A percentile compares a stretch with the other conserved stretches of the same genome.
Conservation (phyloP, 1,140 invertebrate genomes). For the Nilaparvata lugens region DNA sequence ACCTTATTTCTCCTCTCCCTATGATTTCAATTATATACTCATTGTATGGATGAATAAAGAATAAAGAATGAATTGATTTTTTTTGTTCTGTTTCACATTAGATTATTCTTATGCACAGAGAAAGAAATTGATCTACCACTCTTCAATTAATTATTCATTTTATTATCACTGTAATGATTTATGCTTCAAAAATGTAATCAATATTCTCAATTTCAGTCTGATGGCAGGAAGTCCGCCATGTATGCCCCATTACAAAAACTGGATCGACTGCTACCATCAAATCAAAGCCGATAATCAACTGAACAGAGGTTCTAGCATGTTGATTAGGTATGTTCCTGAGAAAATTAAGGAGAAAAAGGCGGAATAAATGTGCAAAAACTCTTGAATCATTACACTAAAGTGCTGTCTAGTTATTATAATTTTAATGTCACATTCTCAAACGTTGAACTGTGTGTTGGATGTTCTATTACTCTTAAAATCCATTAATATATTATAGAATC, state of each 20-base stretch:
- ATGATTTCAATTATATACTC: not conserved
- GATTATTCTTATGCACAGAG: not conserved
- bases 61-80: not conserved
- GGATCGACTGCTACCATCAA: slow-evolving; percentile 72
- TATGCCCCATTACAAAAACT: slow-evolving; percentile 69
- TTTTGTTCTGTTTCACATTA: not conserved
- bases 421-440: too few species aligned
- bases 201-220: slow-evolving; percentile 43
- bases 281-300: slow-evolving; percentile 61
- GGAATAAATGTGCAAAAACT: not conserved
- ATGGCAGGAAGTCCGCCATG: slow-evolving; percentile 62
- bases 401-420: too few species aligned
- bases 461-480: too few species aligned
- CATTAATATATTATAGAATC: too few species aligned
- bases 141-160: not conserved
- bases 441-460: too few species aligned
- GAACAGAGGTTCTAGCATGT: slow-evolving; percentile 53
- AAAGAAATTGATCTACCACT: too few species aligned
- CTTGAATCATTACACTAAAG: too few species aligned
- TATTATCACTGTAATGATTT: not conserved
- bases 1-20: not conserved
- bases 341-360: not conserved
- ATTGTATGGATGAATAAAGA: not conserved
- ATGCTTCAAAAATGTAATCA: slow-evolving; percentile 12
- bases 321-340: slow-evolving; percentile 25